These are phyloP conservation scores for Acleris emargana DNA, from an alignment of 2,888 invertebrate genomes.

Conservation along the genomic window DNA sequence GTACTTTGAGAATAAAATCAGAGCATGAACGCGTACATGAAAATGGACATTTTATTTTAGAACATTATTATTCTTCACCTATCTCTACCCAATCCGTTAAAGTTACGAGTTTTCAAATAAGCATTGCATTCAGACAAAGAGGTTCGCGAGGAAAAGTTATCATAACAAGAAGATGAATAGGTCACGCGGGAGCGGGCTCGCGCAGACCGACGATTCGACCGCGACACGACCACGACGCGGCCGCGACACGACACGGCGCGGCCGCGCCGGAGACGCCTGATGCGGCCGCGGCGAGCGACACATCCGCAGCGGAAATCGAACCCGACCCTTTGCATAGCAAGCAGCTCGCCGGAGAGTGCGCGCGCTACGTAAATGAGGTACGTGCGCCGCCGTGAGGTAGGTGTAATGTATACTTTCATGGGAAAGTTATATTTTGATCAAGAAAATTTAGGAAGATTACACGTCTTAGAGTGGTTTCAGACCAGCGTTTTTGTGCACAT, in stretches of 20 bases:
- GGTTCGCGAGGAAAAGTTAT: conserved; percentile 9
- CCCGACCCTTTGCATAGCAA: conserved; percentile 25
- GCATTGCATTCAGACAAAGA: conserved; percentile 3
- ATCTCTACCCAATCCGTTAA: too few relatives aligned
- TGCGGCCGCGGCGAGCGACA: background rate
- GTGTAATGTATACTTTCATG: too few relatives aligned
- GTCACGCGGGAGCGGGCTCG: background rate
- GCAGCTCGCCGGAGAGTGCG: background rate
- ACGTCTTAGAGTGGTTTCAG: too few relatives aligned
- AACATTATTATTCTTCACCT: too few relatives aligned
- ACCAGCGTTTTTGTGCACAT: too few relatives aligned
- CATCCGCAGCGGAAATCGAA: conserved; percentile 20
- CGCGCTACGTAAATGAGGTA: conserved; percentile 10
- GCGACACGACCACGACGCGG: background rate
- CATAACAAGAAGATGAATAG: conserved; percentile 19
- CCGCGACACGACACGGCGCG: background rate
- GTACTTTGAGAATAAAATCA: too few relatives aligned
- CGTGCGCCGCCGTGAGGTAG: background rate
- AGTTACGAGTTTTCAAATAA: too few relatives aligned
- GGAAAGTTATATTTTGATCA: too few relatives aligned
- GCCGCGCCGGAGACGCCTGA: conserved; percentile 7
- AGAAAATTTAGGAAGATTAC: too few relatives aligned
- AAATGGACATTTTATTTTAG: too few relatives aligned
- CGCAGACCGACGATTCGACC: background rate
- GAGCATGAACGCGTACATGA: too few relatives aligned